phyloP scores from a whole-genome alignment of 2,888 invertebrate genomes.

The Chalcis sispes region DNA sequence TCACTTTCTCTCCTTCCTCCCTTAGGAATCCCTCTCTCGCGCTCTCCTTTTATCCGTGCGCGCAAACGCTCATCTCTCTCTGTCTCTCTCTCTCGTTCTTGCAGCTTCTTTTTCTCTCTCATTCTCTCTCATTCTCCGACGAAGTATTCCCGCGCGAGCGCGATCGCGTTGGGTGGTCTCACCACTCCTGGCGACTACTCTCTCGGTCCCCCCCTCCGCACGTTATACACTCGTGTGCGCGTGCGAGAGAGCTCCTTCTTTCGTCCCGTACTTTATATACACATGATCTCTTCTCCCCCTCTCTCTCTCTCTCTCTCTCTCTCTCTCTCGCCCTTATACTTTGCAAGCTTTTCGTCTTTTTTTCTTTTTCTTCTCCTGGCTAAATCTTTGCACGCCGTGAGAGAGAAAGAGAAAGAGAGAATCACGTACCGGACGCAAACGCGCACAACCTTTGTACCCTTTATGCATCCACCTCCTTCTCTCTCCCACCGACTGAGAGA shows the following conservation, averaged over 20 bases:
- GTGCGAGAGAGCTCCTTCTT: slow-evolving; percentile 44
- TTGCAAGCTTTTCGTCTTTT: no score
- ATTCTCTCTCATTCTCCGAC: slow-evolving; percentile 25
- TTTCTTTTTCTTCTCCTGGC: no score
- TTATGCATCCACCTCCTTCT: no score
- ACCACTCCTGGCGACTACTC: slow-evolving; percentile 66
- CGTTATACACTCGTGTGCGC: neutral
- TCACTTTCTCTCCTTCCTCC: slow-evolving; percentile 63
- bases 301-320: slow-evolving; percentile 5
- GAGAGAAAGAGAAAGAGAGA: slow-evolving; percentile 69
- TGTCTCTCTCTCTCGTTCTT: neutral
- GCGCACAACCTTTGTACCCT: slow-evolving; percentile 33
- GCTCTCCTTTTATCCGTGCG: slow-evolving; percentile 37
- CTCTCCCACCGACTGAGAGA: no score
- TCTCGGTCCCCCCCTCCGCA: neutral
- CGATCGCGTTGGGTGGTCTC: slow-evolving; percentile 76
- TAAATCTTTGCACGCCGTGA: slow-evolving; percentile 49
- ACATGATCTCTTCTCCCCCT: slow-evolving; percentile 43
- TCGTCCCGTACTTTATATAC: slow-evolving; percentile 40
- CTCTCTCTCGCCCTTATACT: slow-evolving; percentile 21
- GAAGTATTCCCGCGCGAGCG: slow-evolving; percentile 59
- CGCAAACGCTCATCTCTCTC: no score
- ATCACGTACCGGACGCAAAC: slow-evolving; percentile 56
- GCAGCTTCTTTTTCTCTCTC: slow-evolving; percentile 41
- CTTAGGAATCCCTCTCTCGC: slow-evolving; percentile 52